phyloP scores from a whole-genome alignment of 2,797 vertebrate genomes.

The Crocidura indochinensis region DNA sequence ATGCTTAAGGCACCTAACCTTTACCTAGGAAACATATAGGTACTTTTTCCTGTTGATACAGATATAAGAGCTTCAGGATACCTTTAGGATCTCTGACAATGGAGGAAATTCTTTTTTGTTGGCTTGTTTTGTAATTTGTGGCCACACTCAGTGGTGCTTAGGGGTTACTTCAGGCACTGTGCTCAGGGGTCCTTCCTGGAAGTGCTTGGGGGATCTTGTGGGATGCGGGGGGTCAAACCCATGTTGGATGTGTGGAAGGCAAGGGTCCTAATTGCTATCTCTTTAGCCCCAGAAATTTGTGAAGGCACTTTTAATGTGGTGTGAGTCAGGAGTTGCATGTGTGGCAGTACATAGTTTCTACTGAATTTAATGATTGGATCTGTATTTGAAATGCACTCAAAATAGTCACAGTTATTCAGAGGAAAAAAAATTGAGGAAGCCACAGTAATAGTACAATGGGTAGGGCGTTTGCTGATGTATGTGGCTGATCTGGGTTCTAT shows the following conservation, averaged over 20 bases:
- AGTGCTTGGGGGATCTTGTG: too few relatives aligned
- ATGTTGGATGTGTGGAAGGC: too few relatives aligned
- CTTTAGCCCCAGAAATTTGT: background rate
- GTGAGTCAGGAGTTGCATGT: constrained; percentile 27
- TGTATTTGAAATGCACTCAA: constrained; percentile 51
- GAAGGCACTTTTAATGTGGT: constrained; percentile 1
- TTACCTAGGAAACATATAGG: background rate
- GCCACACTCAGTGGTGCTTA: too few relatives aligned
- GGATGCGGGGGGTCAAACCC: too few relatives aligned
- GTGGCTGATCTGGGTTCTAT: too few relatives aligned
- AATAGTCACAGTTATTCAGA: constrained; percentile 45
- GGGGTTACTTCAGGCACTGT: too few relatives aligned
- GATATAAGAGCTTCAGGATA: background rate
- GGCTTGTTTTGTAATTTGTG: too few relatives aligned
- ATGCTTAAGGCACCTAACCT: constrained; percentile 1
- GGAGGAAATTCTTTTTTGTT: too few relatives aligned
- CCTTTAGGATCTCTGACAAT: constrained; percentile 3
- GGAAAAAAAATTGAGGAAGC: constrained; percentile 6
- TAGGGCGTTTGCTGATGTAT: too few relatives aligned
- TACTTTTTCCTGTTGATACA: background rate
- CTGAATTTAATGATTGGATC: constrained; percentile 55
- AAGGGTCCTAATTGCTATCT: too few relatives aligned
- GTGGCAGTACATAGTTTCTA: constrained; percentile 34
- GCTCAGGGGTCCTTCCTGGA: too few relatives aligned
- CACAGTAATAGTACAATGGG: background rate